phyloP scores from a whole-genome alignment of 2,888 invertebrate species.

The Watsonalla binaria region DNA sequence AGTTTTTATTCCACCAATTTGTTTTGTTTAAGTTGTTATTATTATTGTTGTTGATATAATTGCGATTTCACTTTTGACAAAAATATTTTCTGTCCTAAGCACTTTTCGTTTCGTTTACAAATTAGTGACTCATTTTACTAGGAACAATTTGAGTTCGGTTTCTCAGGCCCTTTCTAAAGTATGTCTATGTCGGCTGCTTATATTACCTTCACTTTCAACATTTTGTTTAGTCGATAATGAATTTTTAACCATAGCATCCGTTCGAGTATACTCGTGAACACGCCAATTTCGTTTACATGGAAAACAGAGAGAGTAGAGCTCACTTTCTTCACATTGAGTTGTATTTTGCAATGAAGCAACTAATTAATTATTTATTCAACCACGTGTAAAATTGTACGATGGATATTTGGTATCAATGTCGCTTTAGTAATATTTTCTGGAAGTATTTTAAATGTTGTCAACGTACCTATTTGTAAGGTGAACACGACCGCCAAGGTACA shows the following conservation, averaged over 20 bases:
- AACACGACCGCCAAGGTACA: slow-evolving; percentile 25
- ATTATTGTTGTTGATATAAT: slow-evolving; percentile 22
- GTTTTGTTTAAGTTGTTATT: slow-evolving; percentile 29
- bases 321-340: no score
- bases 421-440: no score
- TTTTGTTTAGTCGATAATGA: no score
- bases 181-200: background rate
- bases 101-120: slow-evolving; percentile 54
- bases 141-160: background rate
- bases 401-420: no score
- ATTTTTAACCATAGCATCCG: no score
- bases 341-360: no score
- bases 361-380: no score
- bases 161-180: background rate
- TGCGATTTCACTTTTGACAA: slow-evolving; percentile 54
- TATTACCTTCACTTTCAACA: background rate
- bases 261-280: no score
- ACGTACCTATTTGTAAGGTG: slow-evolving; percentile 8
- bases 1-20: slow-evolving; percentile 53
- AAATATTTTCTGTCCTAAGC: slow-evolving; percentile 36
- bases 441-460: slow-evolving; percentile 2
- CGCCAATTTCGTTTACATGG: no score
- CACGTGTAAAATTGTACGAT: no score
- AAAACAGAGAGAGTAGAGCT: no score
- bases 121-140: slow-evolving; percentile 27